phyloP scores from a whole-genome alignment of 2,888 invertebrate species.

The Helobdella robusta region DNA sequence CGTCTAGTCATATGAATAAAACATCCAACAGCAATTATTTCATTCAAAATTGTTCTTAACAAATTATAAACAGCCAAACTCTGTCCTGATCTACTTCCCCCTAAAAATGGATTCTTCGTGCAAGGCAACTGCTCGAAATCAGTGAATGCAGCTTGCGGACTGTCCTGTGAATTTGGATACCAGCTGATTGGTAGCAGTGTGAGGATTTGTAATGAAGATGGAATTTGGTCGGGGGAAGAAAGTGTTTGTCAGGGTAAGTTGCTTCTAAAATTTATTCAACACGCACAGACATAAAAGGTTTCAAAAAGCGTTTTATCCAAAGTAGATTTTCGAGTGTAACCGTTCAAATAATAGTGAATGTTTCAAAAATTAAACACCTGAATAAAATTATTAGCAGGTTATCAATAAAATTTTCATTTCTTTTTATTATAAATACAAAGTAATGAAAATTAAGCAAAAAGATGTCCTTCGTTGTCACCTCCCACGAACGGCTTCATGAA shows the following conservation, averaged over 20 bases:
- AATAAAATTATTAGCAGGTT: too few relatives aligned
- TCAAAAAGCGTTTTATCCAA: too few relatives aligned
- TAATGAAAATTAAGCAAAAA: conserved; percentile 57
- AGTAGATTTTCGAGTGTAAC: too few relatives aligned
- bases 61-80: conserved; percentile 39
- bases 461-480: conserved; percentile 55
- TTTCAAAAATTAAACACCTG: too few relatives aligned
- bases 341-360: too few relatives aligned
- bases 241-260: conserved; percentile 57
- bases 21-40: background rate
- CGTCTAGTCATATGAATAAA: background rate
- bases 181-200: conserved; percentile 53
- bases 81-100: conserved; percentile 57
- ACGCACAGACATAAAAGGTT: too few relatives aligned
- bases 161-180: conserved; percentile 60
- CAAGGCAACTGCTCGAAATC: conserved; percentile 59
- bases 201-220: conserved; percentile 59
- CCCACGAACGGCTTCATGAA: conserved; percentile 57
- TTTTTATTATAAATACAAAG: too few relatives aligned
- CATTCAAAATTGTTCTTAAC: too few relatives aligned
- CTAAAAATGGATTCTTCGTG: conserved; percentile 61
- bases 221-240: conserved; percentile 61
- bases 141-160: conserved; percentile 63
- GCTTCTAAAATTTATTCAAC: background rate
- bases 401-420: too few relatives aligned